phyloP scores from a whole-genome alignment of 2,113 vertebrate genomes.

The Geococcyx californianus region DNA sequence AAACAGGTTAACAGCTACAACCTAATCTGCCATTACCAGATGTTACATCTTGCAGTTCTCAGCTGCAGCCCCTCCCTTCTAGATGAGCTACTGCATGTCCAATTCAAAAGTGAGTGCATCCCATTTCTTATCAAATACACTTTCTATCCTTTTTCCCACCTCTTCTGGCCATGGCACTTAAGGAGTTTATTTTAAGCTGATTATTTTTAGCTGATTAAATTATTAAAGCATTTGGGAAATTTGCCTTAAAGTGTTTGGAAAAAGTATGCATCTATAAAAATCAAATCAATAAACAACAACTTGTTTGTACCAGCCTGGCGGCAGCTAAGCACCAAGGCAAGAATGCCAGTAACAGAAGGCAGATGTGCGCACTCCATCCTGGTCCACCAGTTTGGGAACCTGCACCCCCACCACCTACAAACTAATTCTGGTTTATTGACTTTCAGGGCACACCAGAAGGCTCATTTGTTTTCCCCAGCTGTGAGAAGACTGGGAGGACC shows the following conservation, averaged over 20 bases:
- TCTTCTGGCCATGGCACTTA: not conserved
- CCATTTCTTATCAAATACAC: not conserved
- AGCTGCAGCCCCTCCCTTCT: not conserved
- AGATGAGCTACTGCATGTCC: not conserved
- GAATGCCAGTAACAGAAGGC: not conserved
- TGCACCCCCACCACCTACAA: not conserved
- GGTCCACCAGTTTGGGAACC: not conserved
- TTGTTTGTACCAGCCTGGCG: not conserved
- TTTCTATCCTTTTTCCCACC: not conserved
- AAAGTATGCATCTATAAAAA: not conserved
- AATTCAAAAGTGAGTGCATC: not conserved
- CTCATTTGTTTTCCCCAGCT: slow-evolving; percentile 25
- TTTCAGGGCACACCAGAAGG: not conserved
- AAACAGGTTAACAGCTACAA: not conserved
- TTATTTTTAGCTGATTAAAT: not conserved
- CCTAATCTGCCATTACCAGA: not conserved
- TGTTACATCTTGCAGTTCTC: not conserved
- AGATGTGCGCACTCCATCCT: not conserved
- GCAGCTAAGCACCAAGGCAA: not conserved
- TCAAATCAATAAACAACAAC: not conserved
- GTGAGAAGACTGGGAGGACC: not conserved
- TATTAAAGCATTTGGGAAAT: not conserved
- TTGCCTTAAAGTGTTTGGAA: not conserved
- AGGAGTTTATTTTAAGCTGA: not conserved
- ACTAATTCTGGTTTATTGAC: not conserved